These are phyloP conservation scores for Paramacrobiotus metropolitanus DNA, from an alignment of 1,140 invertebrate species.

Conservation along the genomic window DNA sequence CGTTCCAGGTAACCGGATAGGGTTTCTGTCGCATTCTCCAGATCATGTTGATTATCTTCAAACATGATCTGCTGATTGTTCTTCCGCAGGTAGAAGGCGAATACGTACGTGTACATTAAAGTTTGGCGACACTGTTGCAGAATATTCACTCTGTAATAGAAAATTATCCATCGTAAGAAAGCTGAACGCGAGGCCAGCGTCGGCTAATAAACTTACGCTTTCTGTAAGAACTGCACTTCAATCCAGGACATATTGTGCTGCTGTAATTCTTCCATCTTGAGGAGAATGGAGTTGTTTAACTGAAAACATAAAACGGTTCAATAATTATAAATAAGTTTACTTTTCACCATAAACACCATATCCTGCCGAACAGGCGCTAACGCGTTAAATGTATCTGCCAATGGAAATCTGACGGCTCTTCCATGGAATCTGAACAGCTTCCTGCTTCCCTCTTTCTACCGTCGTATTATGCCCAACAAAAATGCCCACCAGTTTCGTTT, in stretches of 20 bases:
- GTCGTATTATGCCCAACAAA: background rate
- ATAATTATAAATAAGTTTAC: too few species aligned
- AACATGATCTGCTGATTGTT: background rate
- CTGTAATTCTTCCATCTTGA: conserved; percentile 99
- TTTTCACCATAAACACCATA: too few species aligned
- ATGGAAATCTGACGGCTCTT: too few species aligned
- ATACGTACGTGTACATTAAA: conserved; percentile 96
- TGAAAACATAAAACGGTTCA: too few species aligned
- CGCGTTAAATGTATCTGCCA: too few species aligned
- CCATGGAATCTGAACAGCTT: too few species aligned
- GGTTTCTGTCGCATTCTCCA: background rate
- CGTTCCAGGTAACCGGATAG: background rate
- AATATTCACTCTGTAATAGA: too few species aligned
- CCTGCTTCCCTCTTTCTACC: background rate
- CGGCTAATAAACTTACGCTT: too few species aligned
- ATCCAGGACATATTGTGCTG: conserved; percentile 99
- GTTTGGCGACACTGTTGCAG: conserved; percentile 89
- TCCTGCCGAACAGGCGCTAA: too few species aligned
- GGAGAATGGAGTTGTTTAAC: conserved; percentile 69
- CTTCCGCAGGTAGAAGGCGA: conserved; percentile 36
- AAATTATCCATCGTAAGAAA: too few species aligned
- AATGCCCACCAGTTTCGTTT: background rate
- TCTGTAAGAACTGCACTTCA: conserved; percentile 45
- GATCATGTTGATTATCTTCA: background rate
- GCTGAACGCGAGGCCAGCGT: too few species aligned